These are phyloP conservation scores for Ferdinandea cuprea DNA, from an alignment of 2,888 invertebrate species.

Conservation along the genomic window DNA sequence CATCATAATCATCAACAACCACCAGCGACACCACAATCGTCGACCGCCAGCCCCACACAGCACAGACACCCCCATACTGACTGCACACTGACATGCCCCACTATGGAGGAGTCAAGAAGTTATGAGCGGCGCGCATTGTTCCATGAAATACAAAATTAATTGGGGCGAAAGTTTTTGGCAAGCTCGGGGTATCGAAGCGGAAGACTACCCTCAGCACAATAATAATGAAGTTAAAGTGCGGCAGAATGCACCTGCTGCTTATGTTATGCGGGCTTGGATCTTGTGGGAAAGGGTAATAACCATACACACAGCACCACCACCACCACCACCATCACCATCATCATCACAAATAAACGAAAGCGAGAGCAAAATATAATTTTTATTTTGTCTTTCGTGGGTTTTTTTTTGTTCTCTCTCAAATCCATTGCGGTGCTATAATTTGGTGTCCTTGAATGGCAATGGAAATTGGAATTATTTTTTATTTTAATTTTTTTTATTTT, in stretches of 20 bases:
- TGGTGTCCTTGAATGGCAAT: slow-evolving; percentile 47
- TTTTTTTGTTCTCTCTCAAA: not conserved
- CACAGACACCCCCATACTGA: slow-evolving; percentile 38
- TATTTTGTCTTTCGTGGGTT: not conserved
- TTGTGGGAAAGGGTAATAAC: slow-evolving; percentile 30
- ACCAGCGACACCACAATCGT: slow-evolving; percentile 52
- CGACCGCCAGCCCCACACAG: slow-evolving; percentile 55
- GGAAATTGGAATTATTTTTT: slow-evolving; percentile 52
- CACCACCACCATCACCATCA: no score
- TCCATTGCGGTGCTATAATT: slow-evolving; percentile 4
- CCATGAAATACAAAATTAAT: slow-evolving; percentile 71
- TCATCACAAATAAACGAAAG: slow-evolving; percentile 25
- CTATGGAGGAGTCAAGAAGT: slow-evolving; percentile 60
- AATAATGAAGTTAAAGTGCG: slow-evolving; percentile 69
- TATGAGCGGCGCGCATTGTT: slow-evolving; percentile 69
- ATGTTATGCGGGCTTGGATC: slow-evolving; percentile 50
- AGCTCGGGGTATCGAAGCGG: slow-evolving; percentile 67
- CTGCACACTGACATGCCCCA: slow-evolving; percentile 23
- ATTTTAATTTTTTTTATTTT: not conserved
- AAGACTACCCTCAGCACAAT: slow-evolving; percentile 63
- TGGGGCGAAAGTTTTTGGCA: slow-evolving; percentile 70
- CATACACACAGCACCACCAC: slow-evolving; percentile 32
- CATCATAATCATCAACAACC: slow-evolving; percentile 47
- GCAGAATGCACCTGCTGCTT: slow-evolving; percentile 68
- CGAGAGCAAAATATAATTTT: slow-evolving; percentile 16